A percentile compares a stretch with the other conserved stretches of the same genome.
These are phyloP conservation scores for Dasyornis broadbenti DNA, from an alignment of 2,113 vertebrate genomes.

Conservation along the genomic window DNA sequence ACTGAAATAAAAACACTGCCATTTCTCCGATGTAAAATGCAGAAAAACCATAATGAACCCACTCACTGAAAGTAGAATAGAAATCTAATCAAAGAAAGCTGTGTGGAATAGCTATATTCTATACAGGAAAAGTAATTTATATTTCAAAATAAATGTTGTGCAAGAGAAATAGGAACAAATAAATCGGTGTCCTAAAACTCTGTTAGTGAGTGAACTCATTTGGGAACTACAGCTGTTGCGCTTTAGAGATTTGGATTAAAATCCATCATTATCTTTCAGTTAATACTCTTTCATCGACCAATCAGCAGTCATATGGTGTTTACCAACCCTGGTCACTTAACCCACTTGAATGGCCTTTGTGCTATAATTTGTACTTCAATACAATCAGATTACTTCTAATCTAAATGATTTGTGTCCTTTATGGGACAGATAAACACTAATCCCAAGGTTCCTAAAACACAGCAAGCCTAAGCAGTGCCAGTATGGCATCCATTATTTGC, in stretches of 20 bases:
- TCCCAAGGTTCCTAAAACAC: slow-evolving; percentile 63
- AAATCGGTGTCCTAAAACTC: slow-evolving; percentile 21
- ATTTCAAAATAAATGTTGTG: slow-evolving; percentile 26
- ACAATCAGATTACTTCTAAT: slow-evolving; percentile 85
- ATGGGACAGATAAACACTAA: slow-evolving; percentile 77
- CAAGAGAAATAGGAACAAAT: slow-evolving; percentile 28
- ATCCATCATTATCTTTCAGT: slow-evolving; percentile 78
- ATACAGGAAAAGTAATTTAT: background rate
- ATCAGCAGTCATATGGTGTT: slow-evolving; percentile 78
- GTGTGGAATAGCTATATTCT: background rate
- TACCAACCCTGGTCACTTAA: slow-evolving; percentile 76
- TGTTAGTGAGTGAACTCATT: slow-evolving; percentile 62
- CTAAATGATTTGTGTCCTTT: slow-evolving; percentile 80
- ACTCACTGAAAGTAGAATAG: background rate
- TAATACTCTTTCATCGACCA: slow-evolving; percentile 81
- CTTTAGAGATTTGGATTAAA: slow-evolving; percentile 81
- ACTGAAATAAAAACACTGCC: background rate
- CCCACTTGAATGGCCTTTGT: slow-evolving; percentile 78
- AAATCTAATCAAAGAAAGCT: background rate
- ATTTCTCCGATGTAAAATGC: background rate
- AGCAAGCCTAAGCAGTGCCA: background rate
- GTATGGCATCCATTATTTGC: background rate
- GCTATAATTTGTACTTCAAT: slow-evolving; percentile 77
- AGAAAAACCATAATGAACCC: background rate
- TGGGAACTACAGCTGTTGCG: slow-evolving; percentile 73